Evolutionary conservation across 2,113 vertebrate species (phyloP), one percentile per base, ranked within the genome.

Genomic region (Cardinalis cardinalis): DNA sequence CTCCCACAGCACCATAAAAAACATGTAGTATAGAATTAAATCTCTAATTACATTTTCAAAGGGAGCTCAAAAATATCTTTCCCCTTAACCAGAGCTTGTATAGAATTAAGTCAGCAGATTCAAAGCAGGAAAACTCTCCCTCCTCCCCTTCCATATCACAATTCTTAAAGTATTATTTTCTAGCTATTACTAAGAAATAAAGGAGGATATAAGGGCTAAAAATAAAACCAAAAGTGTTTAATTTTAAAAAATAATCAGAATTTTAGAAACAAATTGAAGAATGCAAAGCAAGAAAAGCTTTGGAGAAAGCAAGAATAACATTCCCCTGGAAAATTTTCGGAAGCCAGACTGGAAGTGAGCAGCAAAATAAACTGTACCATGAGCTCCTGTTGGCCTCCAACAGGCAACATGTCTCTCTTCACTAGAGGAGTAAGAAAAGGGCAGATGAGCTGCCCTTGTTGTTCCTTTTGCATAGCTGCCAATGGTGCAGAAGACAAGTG

Each of bases 41-140:
- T 64, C 63, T 84, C 55, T 92, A 91, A 91, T 92, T 92, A 69
- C 21, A 55, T 76, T 92, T 95, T 92, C 66, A 59, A 92, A 82
- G 46, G 31, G 36, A 85, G 51, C 51, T 85, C 51, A 89, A 71
- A 83, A 93, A 76, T 80, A 73, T 83, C 59, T 73, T 91, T 84
- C 36, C 28, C 61, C n/a, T 83, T 58, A 89, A 63, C 55, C 89
- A 77, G 8, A 63, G 41, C 52, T 80, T 82, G 46, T 66, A 40
- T 29, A 61, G 53, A 91, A 92, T 92, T 91, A 82, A 92, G 55
- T 51, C 46, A 83, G 75, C 51, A 80, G 38, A 76, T 89, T 79
- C 64, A 59, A 72, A 80, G 64, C 11, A 83, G 40, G 14, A 32
- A 70, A 74, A 31, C 7, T 59, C 6, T 89, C 5, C 6, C 4